A percentile compares a stretch with the other conserved stretches of the same genome.
phyloP scores from a whole-genome alignment of 35 echinoderm and acorn worm species.

The Ophioderma brevispina region DNA sequence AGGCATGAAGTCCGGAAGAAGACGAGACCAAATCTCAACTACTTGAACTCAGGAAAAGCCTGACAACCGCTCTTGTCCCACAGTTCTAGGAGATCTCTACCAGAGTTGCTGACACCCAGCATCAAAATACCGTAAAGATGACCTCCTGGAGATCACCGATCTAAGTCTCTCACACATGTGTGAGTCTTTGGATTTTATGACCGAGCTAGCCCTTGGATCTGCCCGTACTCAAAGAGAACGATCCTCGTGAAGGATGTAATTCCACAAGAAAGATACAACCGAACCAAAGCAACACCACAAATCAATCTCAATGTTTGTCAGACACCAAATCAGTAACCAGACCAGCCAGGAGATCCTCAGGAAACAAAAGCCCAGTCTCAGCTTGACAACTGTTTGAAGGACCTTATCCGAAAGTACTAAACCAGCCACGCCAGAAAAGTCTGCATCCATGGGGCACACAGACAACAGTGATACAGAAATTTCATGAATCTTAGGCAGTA shows the following conservation, averaged over 20 bases:
- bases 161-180: conserved; percentile 86
- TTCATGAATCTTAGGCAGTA: neutral
- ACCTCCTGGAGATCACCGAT: conserved; percentile 79
- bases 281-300: neutral
- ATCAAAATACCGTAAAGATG: conserved; percentile 38
- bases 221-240: neutral
- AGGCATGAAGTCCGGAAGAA: neutral
- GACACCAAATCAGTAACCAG: neutral
- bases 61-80: neutral
- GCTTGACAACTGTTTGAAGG: neutral
- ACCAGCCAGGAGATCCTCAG: neutral
- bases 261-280: neutral
- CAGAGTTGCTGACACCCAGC: neutral
- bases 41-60: neutral
- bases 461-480: neutral
- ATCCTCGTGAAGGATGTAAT: neutral
- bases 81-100: neutral
- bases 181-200: conserved; percentile 92
- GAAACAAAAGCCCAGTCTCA: neutral
- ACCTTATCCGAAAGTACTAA: neutral
- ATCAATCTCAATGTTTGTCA: neutral
- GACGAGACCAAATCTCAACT: neutral
- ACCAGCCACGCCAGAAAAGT: neutral
- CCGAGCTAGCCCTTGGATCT: conserved; percentile 56
- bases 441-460: neutral